phyloP scores from a whole-genome alignment of 1,140 invertebrate species.

The fruit fly (Drosophila melanogaster) region DNA sequence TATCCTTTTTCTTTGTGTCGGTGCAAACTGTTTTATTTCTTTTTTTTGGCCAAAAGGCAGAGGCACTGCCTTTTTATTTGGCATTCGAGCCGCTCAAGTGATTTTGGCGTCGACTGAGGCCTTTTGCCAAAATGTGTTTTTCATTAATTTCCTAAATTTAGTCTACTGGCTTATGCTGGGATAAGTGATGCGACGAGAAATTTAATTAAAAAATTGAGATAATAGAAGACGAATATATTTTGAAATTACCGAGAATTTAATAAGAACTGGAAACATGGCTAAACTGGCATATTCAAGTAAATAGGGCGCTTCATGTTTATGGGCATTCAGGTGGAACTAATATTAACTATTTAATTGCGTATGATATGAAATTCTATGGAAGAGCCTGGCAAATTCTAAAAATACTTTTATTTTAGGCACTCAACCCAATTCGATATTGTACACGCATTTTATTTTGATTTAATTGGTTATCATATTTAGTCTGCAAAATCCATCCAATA shows the following conservation, averaged over 20 bases:
- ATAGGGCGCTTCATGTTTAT: neutral
- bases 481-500: neutral
- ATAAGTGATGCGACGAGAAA: conserved; percentile 43
- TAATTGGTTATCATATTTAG: neutral
- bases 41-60: conserved; percentile 7
- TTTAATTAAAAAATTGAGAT: conserved; percentile 60
- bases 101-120: conserved; percentile 50
- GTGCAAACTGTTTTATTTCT: conserved; percentile 22
- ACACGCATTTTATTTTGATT: neutral
- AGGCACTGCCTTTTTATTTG: conserved; percentile 25
- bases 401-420: too few species aligned
- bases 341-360: neutral
- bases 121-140: conserved; percentile 62
- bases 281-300: too few species aligned
- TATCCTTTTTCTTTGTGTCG: conserved; percentile 37
- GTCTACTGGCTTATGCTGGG: conserved; percentile 61
- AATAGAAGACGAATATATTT: conserved; percentile 24
- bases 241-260: conserved; percentile 14
- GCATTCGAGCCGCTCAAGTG: conserved; percentile 62
- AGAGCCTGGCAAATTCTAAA: neutral
- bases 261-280: neutral
- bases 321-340: conserved; percentile 18
- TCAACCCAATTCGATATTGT: too few species aligned
- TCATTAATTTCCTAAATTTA: conserved; percentile 76
- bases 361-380: neutral